Percentiles rank a stretch among this genome's conserved stretches.
phyloP scores from a whole-genome alignment of 2,888 invertebrate genomes.

The Choristoneura rosaceana region DNA sequence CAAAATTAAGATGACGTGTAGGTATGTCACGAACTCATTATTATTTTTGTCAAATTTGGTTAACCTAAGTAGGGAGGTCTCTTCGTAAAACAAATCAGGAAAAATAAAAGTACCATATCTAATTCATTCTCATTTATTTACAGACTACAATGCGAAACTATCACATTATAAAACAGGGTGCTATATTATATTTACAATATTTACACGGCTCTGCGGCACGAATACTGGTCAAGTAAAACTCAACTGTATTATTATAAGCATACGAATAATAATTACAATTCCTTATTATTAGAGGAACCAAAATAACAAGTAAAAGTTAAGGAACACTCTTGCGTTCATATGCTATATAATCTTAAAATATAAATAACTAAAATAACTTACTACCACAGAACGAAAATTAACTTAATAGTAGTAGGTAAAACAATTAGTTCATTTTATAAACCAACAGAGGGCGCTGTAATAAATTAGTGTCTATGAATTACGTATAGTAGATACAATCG shows the following conservation, averaged over 20 bases:
- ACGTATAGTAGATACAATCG: neutral
- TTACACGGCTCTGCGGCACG: slow-evolving; percentile 62
- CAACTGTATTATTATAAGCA: slow-evolving; percentile 32
- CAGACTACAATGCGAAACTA: slow-evolving; percentile 79
- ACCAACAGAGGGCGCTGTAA: slow-evolving; percentile 45
- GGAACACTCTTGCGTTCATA: slow-evolving; percentile 61
- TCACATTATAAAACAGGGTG: slow-evolving; percentile 82
- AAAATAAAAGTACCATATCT: slow-evolving; percentile 55
- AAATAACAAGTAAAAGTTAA: slow-evolving; percentile 60
- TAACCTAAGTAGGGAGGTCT: no score
- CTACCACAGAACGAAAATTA: slow-evolving; percentile 51
- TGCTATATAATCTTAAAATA: slow-evolving; percentile 49
- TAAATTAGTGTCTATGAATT: neutral
- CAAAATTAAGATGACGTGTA: no score
- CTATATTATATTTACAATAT: slow-evolving; percentile 73
- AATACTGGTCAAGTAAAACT: slow-evolving; percentile 60
- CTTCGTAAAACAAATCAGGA: neutral
- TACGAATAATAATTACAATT: slow-evolving; percentile 38
- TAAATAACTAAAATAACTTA: slow-evolving; percentile 63
- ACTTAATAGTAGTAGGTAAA: slow-evolving; percentile 48
- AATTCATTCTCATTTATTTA: slow-evolving; percentile 83
- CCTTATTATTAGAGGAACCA: slow-evolving; percentile 53
- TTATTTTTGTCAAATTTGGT: no score
- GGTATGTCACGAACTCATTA: no score
- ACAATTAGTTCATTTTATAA: slow-evolving; percentile 64